Evolutionary conservation across 2,888 invertebrate species (phyloP).

Genomic region (Drosophila atroscutellata): DNA sequence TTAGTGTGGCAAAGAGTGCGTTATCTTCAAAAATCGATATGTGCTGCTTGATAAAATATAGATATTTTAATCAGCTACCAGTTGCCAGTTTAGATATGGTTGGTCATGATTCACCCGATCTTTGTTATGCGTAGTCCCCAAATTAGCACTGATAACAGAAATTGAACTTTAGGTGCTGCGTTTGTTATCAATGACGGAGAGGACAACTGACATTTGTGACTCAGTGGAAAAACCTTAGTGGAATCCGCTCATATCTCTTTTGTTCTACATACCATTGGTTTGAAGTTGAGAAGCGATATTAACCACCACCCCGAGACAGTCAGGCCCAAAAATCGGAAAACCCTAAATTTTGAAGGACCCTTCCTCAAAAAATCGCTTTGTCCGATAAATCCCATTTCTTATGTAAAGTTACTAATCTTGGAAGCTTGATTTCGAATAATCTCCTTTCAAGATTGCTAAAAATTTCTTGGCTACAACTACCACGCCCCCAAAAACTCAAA

Average conservation of each 20-base stretch:
- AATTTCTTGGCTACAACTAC: neutral
- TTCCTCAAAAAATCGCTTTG: neutral
- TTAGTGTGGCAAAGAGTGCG: neutral
- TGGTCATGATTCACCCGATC: conserved; percentile 40
- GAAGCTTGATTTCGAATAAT: neutral
- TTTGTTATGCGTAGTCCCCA: conserved; percentile 11
- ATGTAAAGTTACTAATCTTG: neutral
- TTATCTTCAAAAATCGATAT: conserved; percentile 20
- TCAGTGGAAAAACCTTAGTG: conserved; percentile 24
- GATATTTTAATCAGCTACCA: conserved; percentile 34
- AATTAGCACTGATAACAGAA: conserved; percentile 26
- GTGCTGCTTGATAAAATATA: conserved; percentile 27
- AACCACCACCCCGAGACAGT: neutral
- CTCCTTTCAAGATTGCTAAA: neutral
- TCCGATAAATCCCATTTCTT: neutral
- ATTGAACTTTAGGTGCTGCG: neutral
- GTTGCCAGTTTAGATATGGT: conserved; percentile 32
- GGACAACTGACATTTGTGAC: conserved; percentile 20
- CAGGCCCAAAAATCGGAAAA: neutral
- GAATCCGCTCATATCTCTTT: conserved; percentile 1
- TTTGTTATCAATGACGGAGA: neutral
- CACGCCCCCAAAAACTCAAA: neutral
- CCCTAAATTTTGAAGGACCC: rapidly evolving
- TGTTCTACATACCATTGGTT: neutral
- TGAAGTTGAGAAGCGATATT: neutral